Base-by-base conservation (phyloP, 2,113 vertebrate species). In the Loxodonta africana region DNA sequence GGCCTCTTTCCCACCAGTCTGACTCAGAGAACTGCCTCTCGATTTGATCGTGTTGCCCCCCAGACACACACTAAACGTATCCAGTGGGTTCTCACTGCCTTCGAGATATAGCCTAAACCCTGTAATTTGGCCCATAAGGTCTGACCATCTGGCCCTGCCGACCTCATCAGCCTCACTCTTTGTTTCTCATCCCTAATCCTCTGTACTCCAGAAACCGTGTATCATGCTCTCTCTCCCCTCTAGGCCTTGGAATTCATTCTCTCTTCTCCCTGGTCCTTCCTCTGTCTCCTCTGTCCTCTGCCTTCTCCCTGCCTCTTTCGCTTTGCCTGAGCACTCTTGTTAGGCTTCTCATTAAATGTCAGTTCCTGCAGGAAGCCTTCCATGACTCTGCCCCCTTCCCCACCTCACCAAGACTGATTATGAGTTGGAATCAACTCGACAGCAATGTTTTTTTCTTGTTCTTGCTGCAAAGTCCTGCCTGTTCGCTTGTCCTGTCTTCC, bases 171-270 rank as follows among this genome's bases (percentile, higher is more conserved):
- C 21, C 30, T 20, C 26, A 10, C 21, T 4, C 37, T 26, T n/a
- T 1, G 37, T 6, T 41, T 37, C 57, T 85, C 46, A 60, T 4
- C 28, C 48, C 7, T 44, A 48, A 28, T 33, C 0, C 21, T 60
- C 15, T 46, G 15, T 10, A 23, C 9, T 71, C 46, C 21, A 86
- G 23, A 37, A 6, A 10, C 2, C 4, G 4, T 12, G 1, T 20
- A 2, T 26, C 1, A 4, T 33, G 10, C 20, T 12, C 3, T 6
- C 4, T 17, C 30, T 69, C 5, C 1, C 25, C 23, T 67, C 1
- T 3, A 28, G 20, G 12, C 20, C 78, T 84, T 33, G 14, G 23
- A 17, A 46, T n/a, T 53, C 2, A 12, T 62, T 48, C 7, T 83
- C 81, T 63, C 11, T 15, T 77, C 10, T 0, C 25, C 53, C 37